Evolutionary conservation across 2,797 vertebrate species (phyloP).

Genomic region (Psittacula derbiana): DNA sequence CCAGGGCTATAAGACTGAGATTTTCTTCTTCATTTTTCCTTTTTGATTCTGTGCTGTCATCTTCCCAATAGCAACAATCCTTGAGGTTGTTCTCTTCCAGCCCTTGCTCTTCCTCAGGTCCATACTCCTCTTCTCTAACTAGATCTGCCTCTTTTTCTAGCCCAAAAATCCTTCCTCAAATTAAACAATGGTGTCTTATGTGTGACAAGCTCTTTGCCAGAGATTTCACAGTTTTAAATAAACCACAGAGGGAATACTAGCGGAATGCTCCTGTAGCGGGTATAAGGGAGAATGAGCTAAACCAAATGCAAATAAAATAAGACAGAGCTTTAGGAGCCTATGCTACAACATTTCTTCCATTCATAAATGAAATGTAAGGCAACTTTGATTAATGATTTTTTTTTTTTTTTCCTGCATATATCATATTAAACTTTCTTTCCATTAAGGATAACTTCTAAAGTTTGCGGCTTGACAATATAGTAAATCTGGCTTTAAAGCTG

Average conservation of each 20-base stretch:
- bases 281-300: neutral
- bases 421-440: neutral
- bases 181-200: neutral
- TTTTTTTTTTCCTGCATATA: neutral
- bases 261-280: neutral
- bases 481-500: conserved; percentile 34
- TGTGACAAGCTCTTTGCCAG: neutral
- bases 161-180: neutral
- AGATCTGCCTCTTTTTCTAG: neutral
- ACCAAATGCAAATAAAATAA: neutral
- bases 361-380: neutral
- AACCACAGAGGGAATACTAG: neutral
- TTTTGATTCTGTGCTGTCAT: neutral
- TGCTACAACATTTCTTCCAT: neutral
- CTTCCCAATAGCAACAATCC: neutral
- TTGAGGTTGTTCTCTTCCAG: neutral
- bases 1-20: neutral
- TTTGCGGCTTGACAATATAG: neutral
- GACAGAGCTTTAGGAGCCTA: neutral
- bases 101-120: neutral
- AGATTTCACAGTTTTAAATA: neutral
- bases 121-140: neutral
- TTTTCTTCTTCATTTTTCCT: neutral
- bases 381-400: neutral
- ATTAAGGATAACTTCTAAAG: conserved; percentile 13